phyloP scores from a whole-genome alignment of 1,140 invertebrate genomes.

The Adoxophyes honmai region DNA sequence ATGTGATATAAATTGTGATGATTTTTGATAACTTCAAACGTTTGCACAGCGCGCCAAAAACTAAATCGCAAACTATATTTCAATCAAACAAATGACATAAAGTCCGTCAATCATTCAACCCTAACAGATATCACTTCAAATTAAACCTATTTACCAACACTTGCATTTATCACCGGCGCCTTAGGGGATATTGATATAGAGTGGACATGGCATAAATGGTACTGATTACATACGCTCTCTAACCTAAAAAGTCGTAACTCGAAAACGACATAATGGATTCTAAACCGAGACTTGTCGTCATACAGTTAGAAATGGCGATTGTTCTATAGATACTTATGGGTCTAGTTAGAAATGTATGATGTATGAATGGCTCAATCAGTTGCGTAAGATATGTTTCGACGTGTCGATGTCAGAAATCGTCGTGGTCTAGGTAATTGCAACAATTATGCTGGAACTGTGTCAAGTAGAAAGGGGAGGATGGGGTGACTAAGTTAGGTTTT shows the following conservation, averaged over 20 bases:
- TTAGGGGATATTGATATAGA: background rate
- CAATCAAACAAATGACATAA: no score
- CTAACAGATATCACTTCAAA: no score
- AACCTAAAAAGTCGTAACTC: no score
- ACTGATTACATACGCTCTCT: background rate
- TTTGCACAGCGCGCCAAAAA: no score
- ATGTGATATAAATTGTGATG: no score
- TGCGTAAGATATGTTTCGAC: constrained; percentile 63
- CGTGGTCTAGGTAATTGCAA: constrained; percentile 49
- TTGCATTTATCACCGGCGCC: background rate
- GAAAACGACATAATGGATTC: background rate
- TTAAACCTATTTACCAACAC: no score
- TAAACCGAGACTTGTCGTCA: background rate
- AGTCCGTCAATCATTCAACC: no score
- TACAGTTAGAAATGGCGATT: background rate
- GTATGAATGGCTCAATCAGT: constrained; percentile 62
- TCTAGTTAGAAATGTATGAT: constrained; percentile 37
- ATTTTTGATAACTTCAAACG: no score
- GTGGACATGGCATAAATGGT: constrained; percentile 7
- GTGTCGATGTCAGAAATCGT: constrained; percentile 39
- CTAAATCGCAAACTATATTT: no score
- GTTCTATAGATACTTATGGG: background rate
- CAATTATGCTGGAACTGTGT: constrained; percentile 66
- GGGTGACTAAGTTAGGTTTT: background rate
- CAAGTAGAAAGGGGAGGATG: constrained; percentile 42